phyloP scores from a whole-genome alignment of 2,113 vertebrate species.

The Shinisaurus crocodilurus region DNA sequence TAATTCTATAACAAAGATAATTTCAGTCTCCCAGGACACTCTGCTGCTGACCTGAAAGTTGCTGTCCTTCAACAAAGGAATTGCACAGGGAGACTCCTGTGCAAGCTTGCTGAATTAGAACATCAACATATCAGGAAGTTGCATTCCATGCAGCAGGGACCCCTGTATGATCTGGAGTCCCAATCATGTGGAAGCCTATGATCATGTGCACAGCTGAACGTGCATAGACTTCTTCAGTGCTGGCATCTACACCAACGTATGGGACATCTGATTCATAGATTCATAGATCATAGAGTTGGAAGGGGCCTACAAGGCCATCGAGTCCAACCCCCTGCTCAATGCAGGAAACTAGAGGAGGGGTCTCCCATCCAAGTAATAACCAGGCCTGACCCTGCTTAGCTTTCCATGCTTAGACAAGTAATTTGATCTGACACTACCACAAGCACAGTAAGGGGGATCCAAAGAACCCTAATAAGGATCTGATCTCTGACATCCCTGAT shows the following conservation, averaged over 20 bases:
- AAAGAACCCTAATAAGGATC: background rate
- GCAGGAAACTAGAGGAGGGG: too few relatives aligned
- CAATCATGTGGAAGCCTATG: background rate
- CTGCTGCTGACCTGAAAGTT: background rate
- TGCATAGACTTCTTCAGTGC: background rate
- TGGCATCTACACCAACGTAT: background rate
- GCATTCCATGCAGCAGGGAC: background rate
- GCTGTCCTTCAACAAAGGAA: background rate
- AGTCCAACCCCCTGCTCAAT: too few relatives aligned
- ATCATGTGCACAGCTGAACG: background rate
- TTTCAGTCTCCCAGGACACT: too few relatives aligned
- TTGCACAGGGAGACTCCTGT: background rate
- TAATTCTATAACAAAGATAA: too few relatives aligned
- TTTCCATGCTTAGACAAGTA: too few relatives aligned
- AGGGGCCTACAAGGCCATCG: too few relatives aligned
- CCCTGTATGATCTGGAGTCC: background rate
- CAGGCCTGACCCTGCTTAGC: too few relatives aligned
- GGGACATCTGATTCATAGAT: too few relatives aligned
- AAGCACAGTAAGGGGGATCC: background rate
- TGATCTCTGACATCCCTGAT: background rate
- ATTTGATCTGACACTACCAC: too few relatives aligned
- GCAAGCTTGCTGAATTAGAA: background rate
- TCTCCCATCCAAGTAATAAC: too few relatives aligned
- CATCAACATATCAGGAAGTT: background rate
- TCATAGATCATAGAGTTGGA: too few relatives aligned